Conservation (phyloP, 1,140 invertebrate species). For the Pararge aegeria region DNA sequence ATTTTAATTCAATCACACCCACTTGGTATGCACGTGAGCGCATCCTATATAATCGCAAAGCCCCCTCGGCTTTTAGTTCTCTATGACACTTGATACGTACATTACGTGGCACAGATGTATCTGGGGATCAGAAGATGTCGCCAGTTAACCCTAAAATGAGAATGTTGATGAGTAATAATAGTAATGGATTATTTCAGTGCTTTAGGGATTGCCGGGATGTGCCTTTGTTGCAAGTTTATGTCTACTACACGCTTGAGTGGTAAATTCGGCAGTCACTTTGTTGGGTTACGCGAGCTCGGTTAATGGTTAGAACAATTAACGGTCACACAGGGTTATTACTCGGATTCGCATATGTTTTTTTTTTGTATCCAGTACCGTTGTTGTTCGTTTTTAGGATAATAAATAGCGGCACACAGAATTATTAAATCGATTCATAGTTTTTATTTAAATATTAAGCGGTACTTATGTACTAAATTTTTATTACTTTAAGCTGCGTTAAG, state of each 20-base stretch:
- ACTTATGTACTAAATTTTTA: too few relatives aligned
- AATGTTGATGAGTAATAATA: constrained; percentile 65
- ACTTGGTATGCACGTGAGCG: constrained; percentile 11
- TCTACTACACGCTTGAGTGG: constrained; percentile 9
- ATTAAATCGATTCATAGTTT: too few relatives aligned
- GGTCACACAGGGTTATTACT: background rate
- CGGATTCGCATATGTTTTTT: too few relatives aligned
- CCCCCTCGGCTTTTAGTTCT: constrained; percentile 45
- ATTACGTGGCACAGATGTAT: constrained; percentile 51
- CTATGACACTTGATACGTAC: constrained; percentile 62
- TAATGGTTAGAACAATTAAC: constrained; percentile 20
- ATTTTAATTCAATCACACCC: constrained; percentile 21
- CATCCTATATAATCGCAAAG: constrained; percentile 34
- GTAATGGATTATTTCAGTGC: constrained; percentile 60
- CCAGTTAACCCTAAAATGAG: constrained; percentile 65
- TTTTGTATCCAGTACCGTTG: too few relatives aligned
- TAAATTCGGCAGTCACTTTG: constrained; percentile 27
- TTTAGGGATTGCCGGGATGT: constrained; percentile 30
- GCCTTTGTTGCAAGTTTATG: constrained; percentile 34
- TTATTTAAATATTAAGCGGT: too few relatives aligned
- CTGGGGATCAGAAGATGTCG: constrained; percentile 53
- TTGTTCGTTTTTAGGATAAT: too few relatives aligned
- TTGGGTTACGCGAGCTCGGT: constrained; percentile 5
- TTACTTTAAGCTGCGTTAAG: too few relatives aligned
- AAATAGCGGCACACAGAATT: too few relatives aligned